Conservation (phyloP, 2,888 invertebrate species). For the Parnassius smintheus region DNA sequence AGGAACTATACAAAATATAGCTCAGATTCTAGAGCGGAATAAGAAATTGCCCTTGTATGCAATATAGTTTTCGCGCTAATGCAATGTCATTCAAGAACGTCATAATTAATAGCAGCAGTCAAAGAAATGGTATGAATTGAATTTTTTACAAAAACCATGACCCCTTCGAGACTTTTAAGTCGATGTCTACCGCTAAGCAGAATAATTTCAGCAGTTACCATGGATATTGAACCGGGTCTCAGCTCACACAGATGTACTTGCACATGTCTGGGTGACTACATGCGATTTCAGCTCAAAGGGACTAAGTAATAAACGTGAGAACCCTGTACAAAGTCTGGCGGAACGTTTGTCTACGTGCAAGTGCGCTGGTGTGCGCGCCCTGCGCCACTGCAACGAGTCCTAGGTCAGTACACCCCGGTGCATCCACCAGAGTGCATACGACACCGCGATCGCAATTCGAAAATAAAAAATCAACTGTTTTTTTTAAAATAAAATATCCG, state of each 20-base stretch:
- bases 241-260: conserved; percentile 19
- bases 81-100: not conserved
- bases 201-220: conserved; percentile 35
- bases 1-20: too few species aligned
- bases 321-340: conserved; percentile 8
- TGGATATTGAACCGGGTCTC: conserved; percentile 34
- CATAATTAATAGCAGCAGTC: conserved; percentile 1
- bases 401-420: conserved; percentile 52
- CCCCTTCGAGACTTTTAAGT: conserved; percentile 22
- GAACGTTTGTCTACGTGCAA: conserved; percentile 32
- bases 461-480: conserved; percentile 36
- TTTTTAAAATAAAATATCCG: conserved; percentile 10
- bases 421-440: conserved; percentile 45
- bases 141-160: conserved; percentile 11
- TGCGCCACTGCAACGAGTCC: conserved; percentile 48
- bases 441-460: conserved; percentile 31
- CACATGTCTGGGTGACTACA: conserved; percentile 4
- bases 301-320: conserved; percentile 21
- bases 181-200: conserved; percentile 28
- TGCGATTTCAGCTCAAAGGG: conserved; percentile 11
- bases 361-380: conserved; percentile 40
- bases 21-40: too few species aligned
- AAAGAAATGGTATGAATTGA: not conserved
- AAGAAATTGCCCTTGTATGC: not conserved
- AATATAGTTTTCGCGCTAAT: not conserved